Evolutionary conservation across 1,140 invertebrate genomes (phyloP).

Genomic region (Pseudomyrmex sp.): DNA sequence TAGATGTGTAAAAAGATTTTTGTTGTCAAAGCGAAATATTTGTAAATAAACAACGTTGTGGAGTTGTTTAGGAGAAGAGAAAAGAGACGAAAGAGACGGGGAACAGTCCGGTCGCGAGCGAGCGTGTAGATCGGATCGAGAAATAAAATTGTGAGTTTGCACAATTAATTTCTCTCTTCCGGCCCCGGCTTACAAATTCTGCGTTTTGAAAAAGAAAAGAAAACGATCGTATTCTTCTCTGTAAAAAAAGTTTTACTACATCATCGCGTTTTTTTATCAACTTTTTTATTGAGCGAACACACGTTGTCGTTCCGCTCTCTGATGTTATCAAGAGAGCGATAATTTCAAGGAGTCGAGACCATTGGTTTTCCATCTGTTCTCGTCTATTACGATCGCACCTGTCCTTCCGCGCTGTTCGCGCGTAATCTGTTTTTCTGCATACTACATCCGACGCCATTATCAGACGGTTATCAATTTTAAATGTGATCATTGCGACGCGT

Average conservation of each 20-base stretch:
- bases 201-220: too few relatives aligned
- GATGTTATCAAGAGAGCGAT: conserved; percentile 39
- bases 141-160: too few relatives aligned
- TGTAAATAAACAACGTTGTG: too few relatives aligned
- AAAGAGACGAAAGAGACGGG: too few relatives aligned
- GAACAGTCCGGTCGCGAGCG: too few relatives aligned
- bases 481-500: conserved; percentile 41
- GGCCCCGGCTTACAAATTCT: too few relatives aligned
- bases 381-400: conserved; percentile 42
- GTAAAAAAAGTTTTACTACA: background rate
- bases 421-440: conserved; percentile 58
- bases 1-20: background rate
- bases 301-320: background rate
- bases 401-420: background rate
- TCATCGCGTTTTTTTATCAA: conserved; percentile 25
- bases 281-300: background rate
- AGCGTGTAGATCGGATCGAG: too few relatives aligned
- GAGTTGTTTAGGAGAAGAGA: too few relatives aligned
- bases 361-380: conserved; percentile 69
- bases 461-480: conserved; percentile 59
- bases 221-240: background rate
- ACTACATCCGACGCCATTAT: conserved; percentile 36
- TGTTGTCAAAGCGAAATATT: too few relatives aligned
- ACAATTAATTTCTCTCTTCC: too few relatives aligned
- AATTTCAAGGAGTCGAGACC: conserved; percentile 32